Percentiles rank a stretch among this genome's conserved stretches.
Conservation (phyloP, 2,113 vertebrate genomes). For the Cynocephalus volans region DNA sequence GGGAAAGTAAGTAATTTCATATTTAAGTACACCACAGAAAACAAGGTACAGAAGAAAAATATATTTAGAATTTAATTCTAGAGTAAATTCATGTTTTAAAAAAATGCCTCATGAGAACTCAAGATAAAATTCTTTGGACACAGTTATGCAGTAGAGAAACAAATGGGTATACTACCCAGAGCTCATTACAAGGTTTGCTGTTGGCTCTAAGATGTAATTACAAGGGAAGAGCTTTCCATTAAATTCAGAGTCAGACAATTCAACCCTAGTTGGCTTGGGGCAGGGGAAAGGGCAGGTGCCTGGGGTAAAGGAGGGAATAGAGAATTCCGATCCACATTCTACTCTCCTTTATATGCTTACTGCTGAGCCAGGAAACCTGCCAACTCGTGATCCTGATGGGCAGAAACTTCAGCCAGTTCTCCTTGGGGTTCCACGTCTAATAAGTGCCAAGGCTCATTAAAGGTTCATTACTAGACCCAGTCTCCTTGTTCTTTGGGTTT, state of each 20-base stretch:
- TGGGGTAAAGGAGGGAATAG: neutral
- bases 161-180: constrained; percentile 3
- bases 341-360: neutral
- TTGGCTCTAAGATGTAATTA: constrained; percentile 51
- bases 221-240: constrained; percentile 56
- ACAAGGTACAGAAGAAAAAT: neutral
- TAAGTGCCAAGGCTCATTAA: constrained; percentile 57
- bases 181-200: constrained; percentile 66
- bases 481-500: constrained; percentile 35
- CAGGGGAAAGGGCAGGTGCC: constrained; percentile 43
- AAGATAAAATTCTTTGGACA: constrained; percentile 55
- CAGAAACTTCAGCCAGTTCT: constrained; percentile 62
- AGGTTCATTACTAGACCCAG: neutral
- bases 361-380: constrained; percentile 8
- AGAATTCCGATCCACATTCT: neutral
- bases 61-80: constrained; percentile 8
- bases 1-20: constrained; percentile 38
- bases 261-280: constrained; percentile 12
- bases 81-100: neutral
- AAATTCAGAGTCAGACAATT: constrained; percentile 56
- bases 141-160: neutral
- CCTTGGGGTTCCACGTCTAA: neutral
- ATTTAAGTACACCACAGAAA: constrained; percentile 5
- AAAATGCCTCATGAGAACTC: neutral
- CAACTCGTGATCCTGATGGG: neutral